phyloP scores from a whole-genome alignment of 2,113 vertebrate genomes.

The Holacanthus passer region DNA sequence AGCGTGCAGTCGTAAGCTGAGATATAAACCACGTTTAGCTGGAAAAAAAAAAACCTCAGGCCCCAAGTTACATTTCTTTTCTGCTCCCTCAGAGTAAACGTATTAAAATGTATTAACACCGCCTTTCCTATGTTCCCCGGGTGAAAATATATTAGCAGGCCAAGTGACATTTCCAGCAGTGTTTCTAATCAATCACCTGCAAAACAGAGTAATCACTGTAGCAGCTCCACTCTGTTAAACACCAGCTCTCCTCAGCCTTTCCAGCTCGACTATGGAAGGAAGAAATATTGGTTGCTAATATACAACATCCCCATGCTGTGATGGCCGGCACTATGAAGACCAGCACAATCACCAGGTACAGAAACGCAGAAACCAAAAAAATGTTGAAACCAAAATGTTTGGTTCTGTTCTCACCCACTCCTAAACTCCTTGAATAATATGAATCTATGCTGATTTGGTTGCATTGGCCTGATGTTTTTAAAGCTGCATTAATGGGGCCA shows the following conservation, averaged over 20 bases:
- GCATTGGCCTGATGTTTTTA: neutral
- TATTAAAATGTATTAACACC: slow-evolving; percentile 75
- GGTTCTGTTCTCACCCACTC: neutral
- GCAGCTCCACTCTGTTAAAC: slow-evolving; percentile 81
- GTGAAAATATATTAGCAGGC: slow-evolving; percentile 79
- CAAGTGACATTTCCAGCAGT: slow-evolving; percentile 81
- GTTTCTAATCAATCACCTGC: slow-evolving; percentile 82
- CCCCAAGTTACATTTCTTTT: slow-evolving; percentile 50
- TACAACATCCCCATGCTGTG: slow-evolving; percentile 41
- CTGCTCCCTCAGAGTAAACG: slow-evolving; percentile 53
- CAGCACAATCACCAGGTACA: slow-evolving; percentile 37
- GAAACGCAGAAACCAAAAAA: neutral
- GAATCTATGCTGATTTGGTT: neutral
- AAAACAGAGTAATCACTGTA: slow-evolving; percentile 83
- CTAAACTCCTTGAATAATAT: neutral
- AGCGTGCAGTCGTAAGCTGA: slow-evolving; percentile 8
- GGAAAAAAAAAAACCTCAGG: neutral
- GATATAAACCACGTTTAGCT: slow-evolving; percentile 17
- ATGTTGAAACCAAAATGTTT: neutral
- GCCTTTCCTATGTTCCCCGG: slow-evolving; percentile 70
- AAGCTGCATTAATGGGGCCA: neutral
- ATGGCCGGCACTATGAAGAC: slow-evolving; percentile 48
- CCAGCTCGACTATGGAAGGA: slow-evolving; percentile 49
- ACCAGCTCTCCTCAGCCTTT: slow-evolving; percentile 69
- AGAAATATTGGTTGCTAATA: slow-evolving; percentile 65